phyloP scores from a whole-genome alignment of 2,113 vertebrate species.

The Rhizomys pruinosus region DNA sequence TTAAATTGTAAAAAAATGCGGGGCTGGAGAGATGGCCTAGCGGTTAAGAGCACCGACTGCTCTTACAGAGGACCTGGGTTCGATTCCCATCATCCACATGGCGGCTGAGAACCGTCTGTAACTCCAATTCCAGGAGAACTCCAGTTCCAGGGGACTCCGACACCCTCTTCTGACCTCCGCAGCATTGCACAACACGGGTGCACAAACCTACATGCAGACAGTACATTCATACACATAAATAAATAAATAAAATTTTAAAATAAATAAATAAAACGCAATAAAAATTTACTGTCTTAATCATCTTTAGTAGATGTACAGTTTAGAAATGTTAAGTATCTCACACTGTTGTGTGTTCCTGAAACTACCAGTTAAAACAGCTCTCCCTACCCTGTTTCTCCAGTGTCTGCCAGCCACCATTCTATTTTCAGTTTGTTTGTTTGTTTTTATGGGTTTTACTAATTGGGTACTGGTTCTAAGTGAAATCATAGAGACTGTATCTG shows the following conservation, averaged over 20 bases:
- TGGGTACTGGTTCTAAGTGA: not conserved
- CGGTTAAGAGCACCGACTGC: no score
- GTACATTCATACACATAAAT: no score
- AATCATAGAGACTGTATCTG: not conserved
- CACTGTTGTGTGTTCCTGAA: not conserved
- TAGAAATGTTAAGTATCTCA: not conserved
- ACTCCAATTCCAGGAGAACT: no score
- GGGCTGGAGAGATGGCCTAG: no score
- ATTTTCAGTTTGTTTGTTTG: not conserved
- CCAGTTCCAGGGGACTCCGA: no score
- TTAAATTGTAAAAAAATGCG: constrained; percentile 28
- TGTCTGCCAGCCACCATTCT: not conserved
- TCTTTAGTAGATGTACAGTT: constrained; percentile 32
- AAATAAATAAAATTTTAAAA: constrained; percentile 29
- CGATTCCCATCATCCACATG: no score
- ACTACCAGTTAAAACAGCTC: not conserved
- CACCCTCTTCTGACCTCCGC: no score
- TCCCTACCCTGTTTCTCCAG: not conserved
- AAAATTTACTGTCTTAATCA: not conserved
- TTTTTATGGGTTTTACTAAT: constrained; percentile 30
- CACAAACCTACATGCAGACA: no score
- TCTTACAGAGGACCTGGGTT: no score
- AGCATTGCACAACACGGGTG: no score
- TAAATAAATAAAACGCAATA: not conserved
- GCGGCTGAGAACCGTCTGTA: no score